Percentiles rank a stretch among this genome's conserved stretches.
Conservation (phyloP, 2,888 invertebrate genomes). For the Tetranychus piercei region DNA sequence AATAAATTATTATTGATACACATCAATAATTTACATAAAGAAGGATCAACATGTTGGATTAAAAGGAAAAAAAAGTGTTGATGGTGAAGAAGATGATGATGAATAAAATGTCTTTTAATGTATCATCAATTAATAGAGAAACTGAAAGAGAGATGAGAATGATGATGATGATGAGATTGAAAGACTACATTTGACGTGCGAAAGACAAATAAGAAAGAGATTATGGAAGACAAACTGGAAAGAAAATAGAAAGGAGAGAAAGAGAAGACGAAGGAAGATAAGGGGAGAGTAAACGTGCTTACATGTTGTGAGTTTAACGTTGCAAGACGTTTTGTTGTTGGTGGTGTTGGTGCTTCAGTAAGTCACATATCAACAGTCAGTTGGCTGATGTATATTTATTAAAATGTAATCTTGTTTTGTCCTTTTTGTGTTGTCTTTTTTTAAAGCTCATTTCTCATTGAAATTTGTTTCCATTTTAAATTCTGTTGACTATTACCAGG, state of each 20-base stretch:
- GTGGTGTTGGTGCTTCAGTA: neutral
- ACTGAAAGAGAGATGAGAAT: neutral
- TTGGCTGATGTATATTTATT: neutral
- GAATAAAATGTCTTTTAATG: too few species aligned
- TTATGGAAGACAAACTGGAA: neutral
- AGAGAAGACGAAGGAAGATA: neutral
- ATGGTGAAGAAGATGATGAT: too few species aligned
- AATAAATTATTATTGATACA: neutral
- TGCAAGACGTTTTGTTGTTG: neutral
- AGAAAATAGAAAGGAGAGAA: neutral
- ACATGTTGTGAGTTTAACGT: neutral
- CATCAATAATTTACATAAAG: neutral
- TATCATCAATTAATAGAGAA: too few species aligned
- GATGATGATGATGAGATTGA: neutral
- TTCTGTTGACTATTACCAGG: too few species aligned
- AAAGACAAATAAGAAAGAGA: neutral
- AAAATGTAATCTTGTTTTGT: neutral
- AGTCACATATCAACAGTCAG: neutral
- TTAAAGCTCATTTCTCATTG: neutral
- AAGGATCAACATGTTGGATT: too few species aligned
- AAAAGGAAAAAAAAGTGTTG: too few species aligned
- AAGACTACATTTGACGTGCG: neutral
- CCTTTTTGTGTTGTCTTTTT: neutral
- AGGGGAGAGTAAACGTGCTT: neutral
- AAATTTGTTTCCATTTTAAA: too few species aligned